These are phyloP conservation scores for Hemithea aestivaria DNA, from an alignment of 2,888 invertebrate species.

Conservation along the genomic window DNA sequence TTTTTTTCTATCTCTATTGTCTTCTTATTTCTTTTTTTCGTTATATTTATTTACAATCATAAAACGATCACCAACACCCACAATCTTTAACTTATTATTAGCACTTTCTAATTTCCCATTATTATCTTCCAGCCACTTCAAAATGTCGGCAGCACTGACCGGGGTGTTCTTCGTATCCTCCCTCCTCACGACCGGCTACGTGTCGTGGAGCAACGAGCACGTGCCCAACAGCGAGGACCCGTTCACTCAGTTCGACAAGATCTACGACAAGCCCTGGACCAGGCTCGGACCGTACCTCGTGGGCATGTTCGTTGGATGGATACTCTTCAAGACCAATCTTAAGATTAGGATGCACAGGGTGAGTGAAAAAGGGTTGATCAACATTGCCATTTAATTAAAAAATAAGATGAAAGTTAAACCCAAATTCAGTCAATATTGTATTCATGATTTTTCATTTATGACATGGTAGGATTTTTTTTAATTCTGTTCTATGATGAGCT, in stretches of 20 bases:
- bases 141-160: conserved; percentile 83
- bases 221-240: conserved; percentile 89
- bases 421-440: too few species aligned
- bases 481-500: too few species aligned
- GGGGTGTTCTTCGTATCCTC: conserved; percentile 85
- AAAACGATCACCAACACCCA: too few species aligned
- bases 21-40: too few species aligned
- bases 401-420: too few species aligned
- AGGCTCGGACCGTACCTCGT: conserved; percentile 90
- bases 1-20: too few species aligned
- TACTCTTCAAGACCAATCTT: conserved; percentile 89
- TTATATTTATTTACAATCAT: too few species aligned
- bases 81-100: too few species aligned
- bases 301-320: conserved; percentile 91
- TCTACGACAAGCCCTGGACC: conserved; percentile 95
- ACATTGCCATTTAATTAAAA: too few species aligned
- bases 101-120: not conserved
- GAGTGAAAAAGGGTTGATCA: too few species aligned
- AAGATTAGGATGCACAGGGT: conserved; percentile 86
- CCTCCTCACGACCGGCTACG: conserved; percentile 88
- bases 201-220: conserved; percentile 88
- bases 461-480: too few species aligned
- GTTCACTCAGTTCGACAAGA: conserved; percentile 90
- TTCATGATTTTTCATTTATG: too few species aligned
- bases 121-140: conserved; percentile 82